phyloP scores from a whole-genome alignment of 1,140 invertebrate species.

The Eurosta solidaginis region DNA sequence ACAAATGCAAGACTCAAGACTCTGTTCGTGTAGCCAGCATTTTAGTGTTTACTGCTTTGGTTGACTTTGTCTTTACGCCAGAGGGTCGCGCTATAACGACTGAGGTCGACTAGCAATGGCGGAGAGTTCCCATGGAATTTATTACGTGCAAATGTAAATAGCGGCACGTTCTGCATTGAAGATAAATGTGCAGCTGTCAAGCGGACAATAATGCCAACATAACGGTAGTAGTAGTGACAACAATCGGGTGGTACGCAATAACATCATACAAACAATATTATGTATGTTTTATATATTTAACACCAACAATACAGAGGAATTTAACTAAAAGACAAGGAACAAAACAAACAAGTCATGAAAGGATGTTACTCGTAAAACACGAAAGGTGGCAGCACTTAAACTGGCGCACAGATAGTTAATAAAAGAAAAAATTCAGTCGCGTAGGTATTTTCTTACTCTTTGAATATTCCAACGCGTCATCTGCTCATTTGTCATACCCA shows the following conservation, averaged over 20 bases:
- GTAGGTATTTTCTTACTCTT: neutral
- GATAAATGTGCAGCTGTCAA: conserved; percentile 29
- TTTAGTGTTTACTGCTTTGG: too few relatives aligned
- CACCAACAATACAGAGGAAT: too few relatives aligned
- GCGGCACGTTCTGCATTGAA: conserved; percentile 47
- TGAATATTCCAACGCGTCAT: neutral
- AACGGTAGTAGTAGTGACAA: neutral
- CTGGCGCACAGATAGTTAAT: too few relatives aligned
- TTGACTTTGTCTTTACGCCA: neutral
- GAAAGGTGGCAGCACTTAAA: too few relatives aligned
- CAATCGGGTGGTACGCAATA: neutral
- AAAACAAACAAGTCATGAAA: too few relatives aligned
- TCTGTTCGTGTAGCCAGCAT: too few relatives aligned
- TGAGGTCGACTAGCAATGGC: neutral
- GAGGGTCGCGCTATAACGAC: neutral
- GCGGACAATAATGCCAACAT: conserved; percentile 13
- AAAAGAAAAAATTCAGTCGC: too few relatives aligned
- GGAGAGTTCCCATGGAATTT: conserved; percentile 42
- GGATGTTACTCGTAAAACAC: too few relatives aligned
- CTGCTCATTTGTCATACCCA: neutral
- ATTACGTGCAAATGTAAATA: conserved; percentile 59
- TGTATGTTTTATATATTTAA: too few relatives aligned
- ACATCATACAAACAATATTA: neutral
- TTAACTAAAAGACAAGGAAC: too few relatives aligned
- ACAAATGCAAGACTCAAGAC: too few relatives aligned